A percentile compares a stretch with the other conserved stretches of the same genome.
Conservation (phyloP, 2,797 vertebrate species). For the Chiloscyllium punctatum region DNA sequence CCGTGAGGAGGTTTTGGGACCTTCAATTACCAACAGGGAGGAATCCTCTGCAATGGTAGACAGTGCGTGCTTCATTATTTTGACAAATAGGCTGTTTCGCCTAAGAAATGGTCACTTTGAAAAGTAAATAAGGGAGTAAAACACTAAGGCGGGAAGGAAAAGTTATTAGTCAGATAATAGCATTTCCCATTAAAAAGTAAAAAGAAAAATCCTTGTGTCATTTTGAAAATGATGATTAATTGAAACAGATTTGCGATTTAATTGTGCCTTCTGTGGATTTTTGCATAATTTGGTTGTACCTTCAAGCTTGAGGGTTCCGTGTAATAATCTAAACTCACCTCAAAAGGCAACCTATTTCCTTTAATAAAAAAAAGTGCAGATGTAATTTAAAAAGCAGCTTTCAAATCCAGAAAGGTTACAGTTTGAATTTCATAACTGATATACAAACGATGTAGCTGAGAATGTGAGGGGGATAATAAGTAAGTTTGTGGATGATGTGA, state of each 20-base stretch:
- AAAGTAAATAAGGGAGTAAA: constrained; percentile 6
- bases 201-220: background rate
- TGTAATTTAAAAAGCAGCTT: background rate
- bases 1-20: background rate
- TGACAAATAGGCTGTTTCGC: background rate
- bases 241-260: background rate
- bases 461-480: no score
- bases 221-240: constrained; percentile 3
- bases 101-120: background rate
- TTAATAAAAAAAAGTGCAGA: background rate
- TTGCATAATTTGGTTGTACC: background rate
- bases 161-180: constrained; percentile 29
- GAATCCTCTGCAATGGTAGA: background rate
- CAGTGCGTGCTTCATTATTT: background rate
- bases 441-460: no score
- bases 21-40: background rate
- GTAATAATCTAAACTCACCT: background rate
- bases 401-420: background rate
- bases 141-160: background rate
- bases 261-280: background rate
- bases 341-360: background rate
- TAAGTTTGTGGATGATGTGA: no score
- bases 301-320: background rate
- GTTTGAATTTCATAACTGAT: background rate
- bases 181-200: constrained; percentile 14